These are phyloP conservation scores for Onthophagus sagittarius DNA, from an alignment of 2,888 invertebrate genomes.

Conservation along the genomic window DNA sequence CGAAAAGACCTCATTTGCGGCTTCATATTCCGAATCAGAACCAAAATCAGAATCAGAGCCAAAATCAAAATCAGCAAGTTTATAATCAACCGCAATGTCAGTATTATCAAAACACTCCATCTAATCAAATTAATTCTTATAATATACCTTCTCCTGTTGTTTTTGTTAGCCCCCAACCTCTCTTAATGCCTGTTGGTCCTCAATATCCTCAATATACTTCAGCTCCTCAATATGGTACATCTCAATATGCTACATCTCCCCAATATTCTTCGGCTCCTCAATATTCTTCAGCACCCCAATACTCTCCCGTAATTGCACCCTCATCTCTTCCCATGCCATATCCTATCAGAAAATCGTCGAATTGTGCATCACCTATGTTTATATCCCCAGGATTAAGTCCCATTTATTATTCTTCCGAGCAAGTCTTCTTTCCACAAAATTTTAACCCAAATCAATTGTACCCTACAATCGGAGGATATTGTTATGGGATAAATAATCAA, in stretches of 20 bases:
- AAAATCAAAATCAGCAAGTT: not conserved
- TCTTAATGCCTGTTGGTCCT: not conserved
- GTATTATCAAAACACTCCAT: not conserved
- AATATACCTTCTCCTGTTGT: not conserved
- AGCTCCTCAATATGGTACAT: too few species aligned
- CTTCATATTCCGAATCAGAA: conserved; percentile 3
- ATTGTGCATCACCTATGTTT: conserved; percentile 22
- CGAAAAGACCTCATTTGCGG: not conserved
- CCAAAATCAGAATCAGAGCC: too few species aligned
- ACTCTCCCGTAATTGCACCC: not conserved
- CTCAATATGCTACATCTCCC: too few species aligned
- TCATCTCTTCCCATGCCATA: not conserved
- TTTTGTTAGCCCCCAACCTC: not conserved
- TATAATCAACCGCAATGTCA: conserved; percentile 4
- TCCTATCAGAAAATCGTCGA: conserved; percentile 27
- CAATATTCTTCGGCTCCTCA: conserved; percentile 12
- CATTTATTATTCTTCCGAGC: conserved; percentile 17
- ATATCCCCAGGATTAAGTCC: conserved; percentile 27
- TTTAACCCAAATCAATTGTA: conserved; percentile 28
- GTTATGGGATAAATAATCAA: not conserved
- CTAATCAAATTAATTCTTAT: not conserved
- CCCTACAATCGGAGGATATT: not conserved
- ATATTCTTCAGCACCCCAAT: conserved; percentile 1
- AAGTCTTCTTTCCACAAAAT: conserved; percentile 32
- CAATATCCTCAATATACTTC: not conserved